Percentiles rank a stretch among this genome's conserved stretches.
Evolutionary conservation across 2,113 vertebrate genomes (phyloP).

Genomic region (Coracopsis vasa): DNA sequence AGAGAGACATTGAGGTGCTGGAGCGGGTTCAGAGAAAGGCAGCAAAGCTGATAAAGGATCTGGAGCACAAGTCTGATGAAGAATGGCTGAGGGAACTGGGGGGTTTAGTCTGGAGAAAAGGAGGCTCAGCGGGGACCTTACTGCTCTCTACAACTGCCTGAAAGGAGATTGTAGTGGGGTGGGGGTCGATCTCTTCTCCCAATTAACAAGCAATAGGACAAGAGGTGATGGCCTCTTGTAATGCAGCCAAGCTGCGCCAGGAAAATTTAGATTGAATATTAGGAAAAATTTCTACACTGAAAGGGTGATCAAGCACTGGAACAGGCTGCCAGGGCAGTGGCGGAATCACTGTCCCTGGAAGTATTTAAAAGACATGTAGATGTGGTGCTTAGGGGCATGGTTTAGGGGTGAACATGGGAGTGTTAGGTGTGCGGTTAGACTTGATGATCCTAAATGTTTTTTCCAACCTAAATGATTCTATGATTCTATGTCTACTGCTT

Average conservation of each 20-base stretch:
- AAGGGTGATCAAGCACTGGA: not conserved
- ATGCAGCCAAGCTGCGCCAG: not conserved
- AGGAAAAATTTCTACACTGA: not conserved
- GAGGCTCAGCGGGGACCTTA: not conserved
- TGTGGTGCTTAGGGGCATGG: not conserved
- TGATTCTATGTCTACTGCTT: not conserved
- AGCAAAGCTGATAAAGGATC: rapidly evolving
- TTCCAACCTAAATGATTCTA: not conserved
- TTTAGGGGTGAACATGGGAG: not conserved
- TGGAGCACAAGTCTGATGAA: not conserved
- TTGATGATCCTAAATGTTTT: not conserved
- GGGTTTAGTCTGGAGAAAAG: not conserved
- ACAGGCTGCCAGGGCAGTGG: not conserved
- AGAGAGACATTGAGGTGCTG: not conserved
- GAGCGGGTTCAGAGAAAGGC: rapidly evolving
- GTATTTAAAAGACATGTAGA: not conserved
- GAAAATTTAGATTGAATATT: not conserved
- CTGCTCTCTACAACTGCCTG: not conserved
- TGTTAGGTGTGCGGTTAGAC: not conserved
- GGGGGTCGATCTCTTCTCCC: not conserved
- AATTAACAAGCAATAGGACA: not conserved
- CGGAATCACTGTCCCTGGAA: not conserved
- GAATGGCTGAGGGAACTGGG: not conserved
- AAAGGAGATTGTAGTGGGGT: rapidly evolving
- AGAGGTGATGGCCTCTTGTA: not conserved